Conservation (phyloP, 2,888 invertebrate genomes). For the Drosophila atroscutellata region DNA sequence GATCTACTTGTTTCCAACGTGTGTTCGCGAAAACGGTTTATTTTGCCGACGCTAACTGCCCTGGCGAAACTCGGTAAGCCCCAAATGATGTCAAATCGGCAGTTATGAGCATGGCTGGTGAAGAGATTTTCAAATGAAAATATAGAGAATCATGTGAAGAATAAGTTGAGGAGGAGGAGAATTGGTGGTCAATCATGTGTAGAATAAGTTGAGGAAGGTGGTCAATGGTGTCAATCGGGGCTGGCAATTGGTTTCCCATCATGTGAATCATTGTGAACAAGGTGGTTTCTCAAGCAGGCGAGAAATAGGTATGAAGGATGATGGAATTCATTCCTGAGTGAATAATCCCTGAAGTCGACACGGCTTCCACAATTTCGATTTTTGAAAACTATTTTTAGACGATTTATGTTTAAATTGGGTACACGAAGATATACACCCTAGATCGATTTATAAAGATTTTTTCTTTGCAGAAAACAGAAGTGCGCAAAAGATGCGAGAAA, state of each 20-base stretch:
- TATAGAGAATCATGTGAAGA: not conserved
- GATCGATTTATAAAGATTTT: not conserved
- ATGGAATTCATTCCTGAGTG: not conserved
- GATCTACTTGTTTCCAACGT: not conserved
- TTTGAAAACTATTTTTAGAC: not conserved
- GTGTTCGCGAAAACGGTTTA: not conserved
- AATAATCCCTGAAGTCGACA: not conserved
- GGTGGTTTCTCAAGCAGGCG: not conserved
- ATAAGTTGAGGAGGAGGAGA: not conserved
- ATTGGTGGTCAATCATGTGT: not conserved
- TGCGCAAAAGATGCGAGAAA: not conserved
- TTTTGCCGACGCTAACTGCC: slow-evolving; percentile 21
- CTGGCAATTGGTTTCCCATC: not conserved
- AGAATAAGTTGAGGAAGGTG: not conserved
- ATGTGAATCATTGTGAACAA: not conserved
- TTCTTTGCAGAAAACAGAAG: not conserved
- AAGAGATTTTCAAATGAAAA: not conserved
- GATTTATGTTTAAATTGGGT: too few species aligned
- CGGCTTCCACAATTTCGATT: not conserved
- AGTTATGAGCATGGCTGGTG: not conserved
- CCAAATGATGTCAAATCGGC: not conserved
- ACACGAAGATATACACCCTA: not conserved
- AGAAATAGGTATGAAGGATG: not conserved
- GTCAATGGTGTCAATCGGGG: not conserved
- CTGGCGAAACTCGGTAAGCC: not conserved